Conservation (phyloP, 2,797 vertebrate species). For the Syngnathus acus region DNA sequence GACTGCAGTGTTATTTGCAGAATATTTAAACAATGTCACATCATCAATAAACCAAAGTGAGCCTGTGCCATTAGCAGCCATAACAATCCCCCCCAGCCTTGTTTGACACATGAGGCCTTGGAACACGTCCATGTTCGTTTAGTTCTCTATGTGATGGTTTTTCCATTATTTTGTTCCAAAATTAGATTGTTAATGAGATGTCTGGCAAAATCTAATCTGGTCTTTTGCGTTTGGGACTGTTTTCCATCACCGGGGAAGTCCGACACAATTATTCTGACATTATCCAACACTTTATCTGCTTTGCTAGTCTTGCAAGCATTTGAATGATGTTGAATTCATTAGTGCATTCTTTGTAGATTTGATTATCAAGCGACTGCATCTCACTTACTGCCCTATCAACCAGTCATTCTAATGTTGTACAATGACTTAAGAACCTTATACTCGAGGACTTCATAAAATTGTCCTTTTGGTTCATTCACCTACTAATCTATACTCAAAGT, state of each 20-base stretch:
- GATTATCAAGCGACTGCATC: neutral
- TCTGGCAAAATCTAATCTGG: neutral
- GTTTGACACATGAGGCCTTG: neutral
- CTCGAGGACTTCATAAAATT: neutral
- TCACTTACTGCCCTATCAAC: neutral
- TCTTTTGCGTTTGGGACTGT: neutral
- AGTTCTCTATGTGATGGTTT: neutral
- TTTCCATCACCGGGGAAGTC: neutral
- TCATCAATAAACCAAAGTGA: conserved; percentile 68
- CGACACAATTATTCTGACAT: neutral
- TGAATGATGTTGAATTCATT: neutral
- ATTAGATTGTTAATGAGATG: neutral
- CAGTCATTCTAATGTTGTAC: neutral
- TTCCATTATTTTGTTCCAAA: neutral
- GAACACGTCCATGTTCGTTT: neutral
- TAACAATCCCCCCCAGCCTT: neutral
- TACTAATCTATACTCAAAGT: neutral
- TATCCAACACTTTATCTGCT: neutral
- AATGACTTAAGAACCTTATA: neutral
- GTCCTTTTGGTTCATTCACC: neutral
- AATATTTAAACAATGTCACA: no score
- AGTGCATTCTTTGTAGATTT: neutral
- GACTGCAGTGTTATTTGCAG: no score
- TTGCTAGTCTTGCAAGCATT: neutral
- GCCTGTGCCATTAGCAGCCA: conserved; percentile 14